A percentile compares a stretch with the other conserved stretches of the same genome.
Conservation (phyloP, 2,113 vertebrate species). For the Tautogolabrus adspersus region DNA sequence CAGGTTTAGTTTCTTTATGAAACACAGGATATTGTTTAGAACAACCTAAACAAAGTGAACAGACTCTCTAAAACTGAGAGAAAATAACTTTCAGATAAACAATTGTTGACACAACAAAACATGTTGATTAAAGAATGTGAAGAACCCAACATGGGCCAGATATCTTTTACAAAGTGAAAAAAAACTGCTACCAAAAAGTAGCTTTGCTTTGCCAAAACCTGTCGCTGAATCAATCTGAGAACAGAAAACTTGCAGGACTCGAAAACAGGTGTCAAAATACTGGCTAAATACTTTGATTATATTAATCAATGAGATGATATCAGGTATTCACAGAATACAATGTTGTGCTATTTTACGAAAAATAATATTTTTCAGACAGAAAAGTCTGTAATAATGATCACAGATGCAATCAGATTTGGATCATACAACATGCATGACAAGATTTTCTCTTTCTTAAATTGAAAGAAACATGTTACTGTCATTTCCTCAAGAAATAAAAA, state of each 20-base stretch:
- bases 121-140: background rate
- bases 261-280: background rate
- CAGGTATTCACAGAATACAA: slow-evolving; percentile 47
- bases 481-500: too few relatives aligned
- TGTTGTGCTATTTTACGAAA: background rate
- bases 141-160: slow-evolving; percentile 38
- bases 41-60: background rate
- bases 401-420: slow-evolving; percentile 31
- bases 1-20: slow-evolving; percentile 22
- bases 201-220: background rate
- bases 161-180: slow-evolving; percentile 26
- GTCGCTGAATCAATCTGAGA: background rate
- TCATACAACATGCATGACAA: slow-evolving; percentile 51
- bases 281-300: background rate
- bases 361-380: background rate
- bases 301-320: background rate
- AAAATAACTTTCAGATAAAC: background rate
- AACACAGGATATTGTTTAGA: slow-evolving; percentile 23
- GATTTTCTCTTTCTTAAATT: background rate
- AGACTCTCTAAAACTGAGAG: background rate
- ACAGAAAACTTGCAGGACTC: background rate
- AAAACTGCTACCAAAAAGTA: background rate
- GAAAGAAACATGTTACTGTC: background rate
- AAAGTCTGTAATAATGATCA: background rate
- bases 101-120: slow-evolving; percentile 6